Evolutionary conservation across 1,140 invertebrate species (phyloP).

Genomic region (Nymphalis io): DNA sequence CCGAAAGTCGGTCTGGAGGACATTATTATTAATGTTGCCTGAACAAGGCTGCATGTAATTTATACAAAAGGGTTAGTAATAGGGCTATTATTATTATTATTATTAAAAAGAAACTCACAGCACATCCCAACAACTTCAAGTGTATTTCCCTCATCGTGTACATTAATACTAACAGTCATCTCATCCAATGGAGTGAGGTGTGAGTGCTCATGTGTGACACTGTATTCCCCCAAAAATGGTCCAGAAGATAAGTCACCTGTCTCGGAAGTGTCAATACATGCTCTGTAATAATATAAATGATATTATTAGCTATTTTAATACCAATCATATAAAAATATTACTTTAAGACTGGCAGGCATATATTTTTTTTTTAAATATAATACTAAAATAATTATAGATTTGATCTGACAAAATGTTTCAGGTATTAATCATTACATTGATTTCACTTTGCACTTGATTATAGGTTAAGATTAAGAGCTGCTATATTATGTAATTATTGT

Average conservation of each 20-base stretch:
- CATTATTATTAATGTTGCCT: too few species aligned
- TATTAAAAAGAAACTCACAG: slow-evolving; percentile 84
- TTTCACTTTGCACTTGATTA: too few species aligned
- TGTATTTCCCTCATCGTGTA: slow-evolving; percentile 94
- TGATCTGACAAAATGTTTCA: too few species aligned
- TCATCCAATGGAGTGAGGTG: slow-evolving; percentile 89
- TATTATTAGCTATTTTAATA: not conserved
- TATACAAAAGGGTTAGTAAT: too few species aligned
- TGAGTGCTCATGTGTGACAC: slow-evolving; percentile 89
- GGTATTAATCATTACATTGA: too few species aligned
- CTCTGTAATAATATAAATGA: slow-evolving; percentile 77
- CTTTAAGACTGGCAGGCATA: too few species aligned
- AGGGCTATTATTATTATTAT: not conserved
- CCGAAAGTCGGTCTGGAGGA: too few species aligned
- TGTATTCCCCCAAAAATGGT: slow-evolving; percentile 92
- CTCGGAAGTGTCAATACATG: slow-evolving; percentile 93
- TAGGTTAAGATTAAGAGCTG: too few species aligned
- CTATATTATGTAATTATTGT: too few species aligned
- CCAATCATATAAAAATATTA: slow-evolving; percentile 12
- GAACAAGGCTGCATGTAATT: too few species aligned
- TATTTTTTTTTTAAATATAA: too few species aligned
- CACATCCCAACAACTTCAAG: slow-evolving; percentile 96
- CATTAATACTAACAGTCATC: slow-evolving; percentile 95
- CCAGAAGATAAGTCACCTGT: slow-evolving; percentile 89
- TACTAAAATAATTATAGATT: not conserved